Evolutionary conservation across 1,140 invertebrate species (phyloP), one percentile per base, ranked within the genome.

Genomic region (Pogonus chalceus): DNA sequence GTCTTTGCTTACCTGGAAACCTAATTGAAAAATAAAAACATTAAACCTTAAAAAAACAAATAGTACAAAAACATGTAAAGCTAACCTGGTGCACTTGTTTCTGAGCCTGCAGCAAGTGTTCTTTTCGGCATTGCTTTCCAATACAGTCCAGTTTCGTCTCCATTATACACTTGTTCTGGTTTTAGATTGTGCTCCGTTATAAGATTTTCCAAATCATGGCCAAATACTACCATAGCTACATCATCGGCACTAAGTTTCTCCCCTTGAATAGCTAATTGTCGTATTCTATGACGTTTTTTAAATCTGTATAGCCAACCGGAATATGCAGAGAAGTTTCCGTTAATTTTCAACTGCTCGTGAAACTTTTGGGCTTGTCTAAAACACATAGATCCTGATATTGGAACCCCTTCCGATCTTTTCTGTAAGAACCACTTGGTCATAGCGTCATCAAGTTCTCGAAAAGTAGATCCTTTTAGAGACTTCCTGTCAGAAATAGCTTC

Each of bases 91-190:
- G 52, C 59, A 59, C 58, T n/a, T n/a, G n/a, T n/a, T n/a, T n/a
- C n/a, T n/a, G n/a, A n/a, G n/a, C n/a, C n/a, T n/a, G n/a, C n/a
- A 48, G 62, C 60, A 26, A 62, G 63, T 49, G 65, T 69, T 49
- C 62, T 64, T 21, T 39, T 59, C 39, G 66, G 69, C 47, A 71
- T 58, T 54, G 57, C 53, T 62, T 66, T 68, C 63, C 62, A 70
- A 62, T 56, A n/a, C n/a, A n/a, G n/a, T n/a, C n/a, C n/a, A n/a
- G n/a, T n/a, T n/a, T n/a, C n/a, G n/a, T n/a, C n/a, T 1, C 62
- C 64, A 39, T 71, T 70, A 51, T 69, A 69, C 35, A 71, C 54
- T 56, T 61, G 58, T 43, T 70, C 54, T 49, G 58, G 53, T 20
- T n/a, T n/a, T n/a, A 58, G 26, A 51, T 56, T 47, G 37, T 56